Evolutionary conservation across 2,797 vertebrate species (phyloP).

Genomic region (Paratrypauchen microcephalus): DNA sequence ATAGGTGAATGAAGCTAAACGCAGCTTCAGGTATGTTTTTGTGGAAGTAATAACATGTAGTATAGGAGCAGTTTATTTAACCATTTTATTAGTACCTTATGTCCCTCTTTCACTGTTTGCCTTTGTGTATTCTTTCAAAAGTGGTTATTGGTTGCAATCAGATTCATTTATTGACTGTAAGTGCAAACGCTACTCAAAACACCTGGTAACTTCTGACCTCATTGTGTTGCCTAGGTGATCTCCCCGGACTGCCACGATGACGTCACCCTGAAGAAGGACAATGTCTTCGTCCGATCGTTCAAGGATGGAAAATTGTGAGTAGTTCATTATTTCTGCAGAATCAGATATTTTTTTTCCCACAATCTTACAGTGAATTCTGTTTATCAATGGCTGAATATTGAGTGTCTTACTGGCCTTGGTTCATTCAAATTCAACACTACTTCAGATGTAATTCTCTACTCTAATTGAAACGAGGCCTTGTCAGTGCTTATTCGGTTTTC

Average conservation of each 20-base stretch:
- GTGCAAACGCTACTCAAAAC: not conserved
- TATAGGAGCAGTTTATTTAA: no score
- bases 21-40: no score
- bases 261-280: conserved; percentile 80
- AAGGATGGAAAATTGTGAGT: conserved; percentile 86
- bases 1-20: no score
- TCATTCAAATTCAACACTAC: not conserved
- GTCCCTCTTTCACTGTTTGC: not conserved
- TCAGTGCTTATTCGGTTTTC: not conserved
- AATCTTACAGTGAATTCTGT: not conserved
- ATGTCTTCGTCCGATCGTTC: conserved; percentile 81
- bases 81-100: no score
- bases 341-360: not conserved
- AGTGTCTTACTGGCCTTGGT: not conserved
- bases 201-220: conserved; percentile 24
- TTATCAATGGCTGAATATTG: no score
- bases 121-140: not conserved
- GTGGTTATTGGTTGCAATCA: no score
- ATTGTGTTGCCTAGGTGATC: conserved; percentile 73
- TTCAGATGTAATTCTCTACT: not conserved
- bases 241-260: conserved; percentile 83
- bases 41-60: no score
- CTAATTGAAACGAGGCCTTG: not conserved
- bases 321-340: conserved; percentile 1
- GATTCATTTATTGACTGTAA: no score